These are phyloP conservation scores for Enteromius viviparus DNA, from an alignment of 2,797 vertebrate species.

Conservation along the genomic window DNA sequence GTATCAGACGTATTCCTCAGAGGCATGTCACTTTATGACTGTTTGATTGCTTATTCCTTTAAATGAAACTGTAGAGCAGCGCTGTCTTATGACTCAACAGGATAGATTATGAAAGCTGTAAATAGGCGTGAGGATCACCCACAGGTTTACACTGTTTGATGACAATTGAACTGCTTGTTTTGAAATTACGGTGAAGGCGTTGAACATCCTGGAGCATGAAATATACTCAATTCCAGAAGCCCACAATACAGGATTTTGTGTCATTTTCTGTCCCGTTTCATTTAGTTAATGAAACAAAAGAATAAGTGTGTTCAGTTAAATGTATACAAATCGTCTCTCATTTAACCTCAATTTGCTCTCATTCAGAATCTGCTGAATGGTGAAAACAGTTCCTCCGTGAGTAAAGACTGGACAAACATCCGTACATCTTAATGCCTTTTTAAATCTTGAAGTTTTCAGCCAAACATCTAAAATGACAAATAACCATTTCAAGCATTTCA, in stretches of 20 bases:
- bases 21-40: constrained; percentile 35
- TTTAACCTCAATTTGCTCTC: background rate
- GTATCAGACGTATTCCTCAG: background rate
- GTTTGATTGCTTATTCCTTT: constrained; percentile 28
- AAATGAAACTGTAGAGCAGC: constrained; percentile 31
- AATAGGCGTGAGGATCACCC: constrained; percentile 13
- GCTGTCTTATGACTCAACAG: constrained; percentile 29
- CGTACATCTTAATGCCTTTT: background rate
- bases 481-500: constrained; percentile 9
- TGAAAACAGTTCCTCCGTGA: background rate
- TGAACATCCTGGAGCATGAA: constrained; percentile 22
- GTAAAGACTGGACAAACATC: background rate
- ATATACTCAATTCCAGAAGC: background rate
- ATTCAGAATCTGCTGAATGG: background rate
- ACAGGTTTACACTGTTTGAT: constrained; percentile 5
- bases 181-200: constrained; percentile 15
- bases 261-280: background rate
- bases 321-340: background rate
- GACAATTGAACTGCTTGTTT: constrained; percentile 19
- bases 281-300: background rate
- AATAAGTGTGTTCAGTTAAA: background rate
- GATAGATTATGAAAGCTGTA: constrained; percentile 28
- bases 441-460: constrained; percentile 1
- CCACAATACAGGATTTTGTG: constrained; percentile 7
- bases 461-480: constrained; percentile 23